These are phyloP conservation scores for Aurelia sp. DNA, from an alignment of 30 jellyfish, hydroid and myxozoan genomes.

Conservation along the genomic window DNA sequence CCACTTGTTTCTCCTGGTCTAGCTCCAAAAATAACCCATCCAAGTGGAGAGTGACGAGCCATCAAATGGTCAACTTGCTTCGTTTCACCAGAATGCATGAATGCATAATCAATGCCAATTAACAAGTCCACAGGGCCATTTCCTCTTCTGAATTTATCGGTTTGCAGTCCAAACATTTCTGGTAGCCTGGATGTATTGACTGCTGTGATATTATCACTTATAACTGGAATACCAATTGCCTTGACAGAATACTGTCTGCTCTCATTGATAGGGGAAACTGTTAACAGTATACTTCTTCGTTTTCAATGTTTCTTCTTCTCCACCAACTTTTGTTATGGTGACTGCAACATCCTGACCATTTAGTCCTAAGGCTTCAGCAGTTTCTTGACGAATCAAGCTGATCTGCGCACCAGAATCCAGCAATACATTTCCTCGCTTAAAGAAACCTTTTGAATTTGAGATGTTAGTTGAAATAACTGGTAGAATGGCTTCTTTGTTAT, in stretches of 20 bases:
- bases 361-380: constrained; percentile 62
- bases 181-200: constrained; percentile 38
- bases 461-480: constrained; percentile 53
- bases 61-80: constrained; percentile 65
- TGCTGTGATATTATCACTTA: constrained; percentile 45
- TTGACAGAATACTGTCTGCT: neutral
- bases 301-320: constrained; percentile 65
- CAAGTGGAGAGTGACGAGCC: constrained; percentile 63
- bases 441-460: constrained; percentile 41
- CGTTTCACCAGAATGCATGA: constrained; percentile 54
- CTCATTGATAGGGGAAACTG: neutral
- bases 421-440: constrained; percentile 46
- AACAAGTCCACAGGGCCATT: constrained; percentile 62
- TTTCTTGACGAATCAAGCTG: constrained; percentile 63
- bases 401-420: constrained; percentile 72
- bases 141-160: constrained; percentile 46
- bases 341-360: constrained; percentile 54
- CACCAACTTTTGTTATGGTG: constrained; percentile 67
- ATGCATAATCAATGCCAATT: constrained; percentile 78
- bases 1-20: constrained; percentile 42
- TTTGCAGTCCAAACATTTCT: constrained; percentile 32
- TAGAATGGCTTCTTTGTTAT: constrained; percentile 34
- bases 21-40: constrained; percentile 66
- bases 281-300: constrained; percentile 41
- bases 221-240: constrained; percentile 66